phyloP scores from a whole-genome alignment of 2,797 vertebrate genomes.

The Masticophis lateralis region DNA sequence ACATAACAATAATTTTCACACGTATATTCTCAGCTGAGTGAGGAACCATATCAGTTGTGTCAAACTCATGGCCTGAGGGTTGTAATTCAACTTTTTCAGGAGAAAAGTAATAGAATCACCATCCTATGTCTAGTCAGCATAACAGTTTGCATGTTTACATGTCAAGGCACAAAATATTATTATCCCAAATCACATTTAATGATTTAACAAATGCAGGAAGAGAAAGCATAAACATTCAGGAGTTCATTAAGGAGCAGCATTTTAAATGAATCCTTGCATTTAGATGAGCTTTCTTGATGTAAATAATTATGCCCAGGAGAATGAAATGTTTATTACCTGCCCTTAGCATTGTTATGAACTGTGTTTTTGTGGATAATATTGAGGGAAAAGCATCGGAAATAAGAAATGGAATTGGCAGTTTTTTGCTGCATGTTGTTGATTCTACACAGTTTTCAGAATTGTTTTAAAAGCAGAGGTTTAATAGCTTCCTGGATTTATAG shows the following conservation, averaged over 20 bases:
- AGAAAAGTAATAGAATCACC: not conserved
- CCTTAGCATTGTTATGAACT: constrained; percentile 35
- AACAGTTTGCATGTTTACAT: not conserved
- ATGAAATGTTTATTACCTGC: constrained; percentile 11
- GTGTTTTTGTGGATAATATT: constrained; percentile 8
- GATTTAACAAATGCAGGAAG: not conserved
- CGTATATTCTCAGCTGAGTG: not conserved
- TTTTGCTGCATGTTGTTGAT: not conserved
- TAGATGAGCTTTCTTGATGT: not conserved
- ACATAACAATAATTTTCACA: not conserved
- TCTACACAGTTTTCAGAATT: constrained; percentile 14
- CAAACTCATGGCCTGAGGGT: too few relatives aligned
- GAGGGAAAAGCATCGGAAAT: constrained; percentile 36
- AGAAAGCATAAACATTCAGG: not conserved
- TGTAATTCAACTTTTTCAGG: not conserved
- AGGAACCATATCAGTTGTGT: not conserved
- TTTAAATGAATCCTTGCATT: not conserved
- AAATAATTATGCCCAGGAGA: constrained; percentile 13
- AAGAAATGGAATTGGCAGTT: not conserved
- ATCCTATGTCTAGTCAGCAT: not conserved
- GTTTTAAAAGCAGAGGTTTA: constrained; percentile 37
- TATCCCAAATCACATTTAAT: not conserved
- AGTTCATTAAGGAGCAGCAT: not conserved
- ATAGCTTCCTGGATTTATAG: constrained; percentile 28
- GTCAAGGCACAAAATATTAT: not conserved